These are phyloP conservation scores for Galaxea fascicularis DNA, from an alignment of 92 coral and sea anemone genomes.

Conservation along the genomic window DNA sequence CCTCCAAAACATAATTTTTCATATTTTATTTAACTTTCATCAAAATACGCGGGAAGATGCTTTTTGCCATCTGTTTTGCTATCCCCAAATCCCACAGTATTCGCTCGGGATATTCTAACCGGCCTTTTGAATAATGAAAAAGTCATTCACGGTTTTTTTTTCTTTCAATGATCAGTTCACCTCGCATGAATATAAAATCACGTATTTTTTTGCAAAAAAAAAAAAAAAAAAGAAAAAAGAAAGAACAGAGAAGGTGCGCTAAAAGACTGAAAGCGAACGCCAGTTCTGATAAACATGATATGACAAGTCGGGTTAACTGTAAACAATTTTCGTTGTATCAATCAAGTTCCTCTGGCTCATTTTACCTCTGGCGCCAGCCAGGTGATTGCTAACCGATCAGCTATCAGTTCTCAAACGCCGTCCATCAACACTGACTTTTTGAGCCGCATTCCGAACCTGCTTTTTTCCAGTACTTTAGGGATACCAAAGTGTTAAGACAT, in stretches of 20 bases:
- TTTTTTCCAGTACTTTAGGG: neutral
- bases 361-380: conserved; percentile 43
- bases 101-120: too few species aligned
- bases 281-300: neutral
- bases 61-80: too few species aligned
- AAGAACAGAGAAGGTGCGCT: neutral
- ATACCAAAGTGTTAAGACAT: conserved; percentile 1
- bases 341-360: conserved; percentile 19
- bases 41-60: too few species aligned
- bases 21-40: too few species aligned
- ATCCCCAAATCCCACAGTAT: too few species aligned
- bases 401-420: conserved; percentile 26
- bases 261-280: neutral
- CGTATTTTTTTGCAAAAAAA: too few species aligned
- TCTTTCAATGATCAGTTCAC: too few species aligned
- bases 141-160: too few species aligned
- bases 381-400: conserved; percentile 27
- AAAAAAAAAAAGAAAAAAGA: too few species aligned
- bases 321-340: conserved; percentile 13
- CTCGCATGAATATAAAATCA: too few species aligned
- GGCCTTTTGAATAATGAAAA: too few species aligned
- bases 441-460: conserved; percentile 43
- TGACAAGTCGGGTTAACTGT: neutral
- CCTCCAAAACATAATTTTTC: too few species aligned
- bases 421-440: conserved; percentile 45